phyloP scores from a whole-genome alignment of 2,113 vertebrate species.

The Haliaeetus leucogaster region DNA sequence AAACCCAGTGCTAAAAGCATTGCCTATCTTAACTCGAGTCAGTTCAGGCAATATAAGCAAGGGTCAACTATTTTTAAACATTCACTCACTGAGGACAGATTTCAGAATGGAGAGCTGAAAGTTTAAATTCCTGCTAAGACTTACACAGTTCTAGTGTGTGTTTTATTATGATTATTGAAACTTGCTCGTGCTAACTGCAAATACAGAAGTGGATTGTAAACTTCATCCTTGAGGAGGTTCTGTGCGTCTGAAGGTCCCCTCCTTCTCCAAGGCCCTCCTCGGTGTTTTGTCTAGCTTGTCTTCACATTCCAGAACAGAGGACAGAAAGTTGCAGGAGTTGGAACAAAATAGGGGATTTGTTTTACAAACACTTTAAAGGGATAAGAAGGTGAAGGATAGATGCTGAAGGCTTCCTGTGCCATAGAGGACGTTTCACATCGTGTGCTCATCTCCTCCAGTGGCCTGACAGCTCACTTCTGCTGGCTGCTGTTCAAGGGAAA shows the following conservation, averaged over 20 bases:
- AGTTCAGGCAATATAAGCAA: background rate
- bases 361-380: background rate
- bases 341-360: background rate
- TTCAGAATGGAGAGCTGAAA: background rate
- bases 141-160: background rate
- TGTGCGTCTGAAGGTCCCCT: background rate
- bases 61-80: background rate
- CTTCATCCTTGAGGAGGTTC: background rate
- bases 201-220: background rate
- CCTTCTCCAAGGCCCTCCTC: background rate
- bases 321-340: background rate
- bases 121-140: background rate
- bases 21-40: background rate
- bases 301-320: background rate
- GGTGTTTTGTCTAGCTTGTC: slow-evolving; percentile 45
- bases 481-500: background rate
- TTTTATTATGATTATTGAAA: background rate
- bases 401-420: background rate
- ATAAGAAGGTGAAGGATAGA: slow-evolving; percentile 1
- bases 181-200: background rate
- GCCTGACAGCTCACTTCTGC: background rate
- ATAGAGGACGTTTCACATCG: background rate
- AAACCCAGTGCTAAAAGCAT: background rate
- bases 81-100: background rate
- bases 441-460: background rate